Percentiles rank a stretch among this genome's conserved stretches.
phyloP scores from a whole-genome alignment of 2,797 vertebrate species.

The Glyptemys insculpta region DNA sequence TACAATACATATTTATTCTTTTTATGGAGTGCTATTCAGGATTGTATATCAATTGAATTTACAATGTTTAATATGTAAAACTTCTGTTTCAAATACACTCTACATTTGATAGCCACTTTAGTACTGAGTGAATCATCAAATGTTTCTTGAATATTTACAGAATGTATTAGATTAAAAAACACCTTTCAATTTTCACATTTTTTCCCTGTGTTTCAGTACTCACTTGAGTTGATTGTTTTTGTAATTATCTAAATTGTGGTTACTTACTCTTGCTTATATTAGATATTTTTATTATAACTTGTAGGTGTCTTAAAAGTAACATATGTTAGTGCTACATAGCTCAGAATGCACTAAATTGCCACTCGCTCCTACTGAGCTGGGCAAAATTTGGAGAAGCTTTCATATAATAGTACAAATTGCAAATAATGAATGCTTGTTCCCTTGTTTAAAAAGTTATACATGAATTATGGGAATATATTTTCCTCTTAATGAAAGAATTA shows the following conservation, averaged over 20 bases:
- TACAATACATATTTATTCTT: conserved; percentile 40
- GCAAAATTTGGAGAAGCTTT: conserved; percentile 31
- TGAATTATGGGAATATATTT: conserved; percentile 41
- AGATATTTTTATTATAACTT: conserved; percentile 49
- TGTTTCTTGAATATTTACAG: background rate
- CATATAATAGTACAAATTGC: conserved; percentile 1
- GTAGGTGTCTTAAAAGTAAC: conserved; percentile 54
- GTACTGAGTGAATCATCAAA: background rate
- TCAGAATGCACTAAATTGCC: conserved; percentile 38
- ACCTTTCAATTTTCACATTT: background rate
- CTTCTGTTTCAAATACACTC: background rate
- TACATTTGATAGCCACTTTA: background rate
- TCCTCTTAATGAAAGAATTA: conserved; percentile 48
- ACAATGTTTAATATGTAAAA: conserved; percentile 24
- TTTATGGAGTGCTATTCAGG: conserved; percentile 40
- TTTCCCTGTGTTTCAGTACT: conserved; percentile 26
- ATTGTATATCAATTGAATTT: conserved; percentile 32
- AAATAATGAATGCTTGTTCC: conserved; percentile 27
- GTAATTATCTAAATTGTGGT: conserved; percentile 40
- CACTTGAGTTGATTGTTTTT: conserved; percentile 24
- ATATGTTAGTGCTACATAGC: conserved; percentile 18
- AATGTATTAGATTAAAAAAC: background rate
- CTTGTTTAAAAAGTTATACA: background rate
- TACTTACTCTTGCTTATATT: background rate
- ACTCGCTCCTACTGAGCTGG: conserved; percentile 24